phyloP scores from a whole-genome alignment of 2,888 invertebrate genomes.

The Polyommatus iphigenia region DNA sequence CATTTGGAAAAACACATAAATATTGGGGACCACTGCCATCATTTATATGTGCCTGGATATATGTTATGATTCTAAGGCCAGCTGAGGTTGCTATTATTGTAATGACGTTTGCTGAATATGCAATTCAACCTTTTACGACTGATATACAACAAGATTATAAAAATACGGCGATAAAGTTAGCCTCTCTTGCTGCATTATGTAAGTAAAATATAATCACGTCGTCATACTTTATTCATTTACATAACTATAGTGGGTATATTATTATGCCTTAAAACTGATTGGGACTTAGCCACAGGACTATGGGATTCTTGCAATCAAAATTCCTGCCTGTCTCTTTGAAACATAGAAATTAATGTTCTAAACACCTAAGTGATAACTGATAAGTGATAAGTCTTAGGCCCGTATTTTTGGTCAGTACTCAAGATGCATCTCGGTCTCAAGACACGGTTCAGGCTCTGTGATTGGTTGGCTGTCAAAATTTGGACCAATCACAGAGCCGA shows the following conservation, averaged over 20 bases:
- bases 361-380: too few relatives aligned
- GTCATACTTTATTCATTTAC: not conserved
- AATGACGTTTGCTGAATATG: slow-evolving; percentile 88
- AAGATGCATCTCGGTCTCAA: too few relatives aligned
- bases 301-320: too few relatives aligned
- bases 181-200: slow-evolving; percentile 84
- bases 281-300: too few relatives aligned
- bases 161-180: slow-evolving; percentile 79
- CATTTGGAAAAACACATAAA: slow-evolving; percentile 83
- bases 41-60: slow-evolving; percentile 89
- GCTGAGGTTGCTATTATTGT: slow-evolving; percentile 89
- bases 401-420: too few relatives aligned
- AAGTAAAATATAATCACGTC: slow-evolving; percentile 49
- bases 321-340: too few relatives aligned
- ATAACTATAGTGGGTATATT: not conserved
- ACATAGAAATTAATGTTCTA: not conserved
- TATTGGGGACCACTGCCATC: slow-evolving; percentile 87
- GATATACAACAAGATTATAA: slow-evolving; percentile 67
- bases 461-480: too few relatives aligned
- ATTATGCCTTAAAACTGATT: too few relatives aligned
- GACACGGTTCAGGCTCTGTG: too few relatives aligned
- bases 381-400: too few relatives aligned
- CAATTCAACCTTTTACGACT: slow-evolving; percentile 82
- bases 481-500: too few relatives aligned
- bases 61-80: slow-evolving; percentile 86